Base-by-base conservation (phyloP, 2,113 vertebrate species). In the Sus scrofa region DNA sequence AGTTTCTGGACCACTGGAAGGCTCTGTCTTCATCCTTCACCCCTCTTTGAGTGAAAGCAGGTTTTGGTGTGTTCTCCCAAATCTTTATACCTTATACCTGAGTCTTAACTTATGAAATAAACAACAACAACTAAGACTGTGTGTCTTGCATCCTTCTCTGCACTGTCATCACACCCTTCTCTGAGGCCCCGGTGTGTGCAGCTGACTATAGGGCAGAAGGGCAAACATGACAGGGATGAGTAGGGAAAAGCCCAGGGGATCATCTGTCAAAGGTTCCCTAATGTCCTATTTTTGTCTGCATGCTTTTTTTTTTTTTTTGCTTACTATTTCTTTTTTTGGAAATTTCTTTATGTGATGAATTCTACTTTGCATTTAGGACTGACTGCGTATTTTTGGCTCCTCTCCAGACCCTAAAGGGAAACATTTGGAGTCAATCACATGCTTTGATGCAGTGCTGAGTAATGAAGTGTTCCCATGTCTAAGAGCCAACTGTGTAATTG, bases 141-240 rank as follows among this genome's bases (percentile, higher is more conserved):
- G 11, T 2, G 44, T 15, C 18, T 68, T 58, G 6, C 14, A 3
- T 44, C 56, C 18, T 20, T 39, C 1, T 13, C 34, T 54, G 22
- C 14, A 12, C 26, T n/a, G 8, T 10, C 19, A 6, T 7, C 0
- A 12, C 20, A 26, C 19, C 22, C 22, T 26, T 22, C 16, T 32
- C 6, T 5, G 34, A 39, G 20, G 27, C 14, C 1, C 0, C 1
- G 0, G 0, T 1, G 8, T 3, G 3, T 5, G 5, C 12, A 54
- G 3, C 34, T 24, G 27, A 39, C 30, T 6, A 9, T 9, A 26
- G 44, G 22, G 2, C 20, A 0, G 10, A 5, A 39, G 37, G 7
- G 2, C 0, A 16, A 18, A 74, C 5, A 2, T 1, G 68, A 5
- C 7, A 30, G 9, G 34, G 15, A 0, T 39, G 11, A 2, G 1